A percentile compares a stretch with the other conserved stretches of the same genome.
These are phyloP conservation scores for Ophioderma brevispina DNA, from an alignment of 35 echinoderm and acorn worm genomes.

Conservation along the genomic window DNA sequence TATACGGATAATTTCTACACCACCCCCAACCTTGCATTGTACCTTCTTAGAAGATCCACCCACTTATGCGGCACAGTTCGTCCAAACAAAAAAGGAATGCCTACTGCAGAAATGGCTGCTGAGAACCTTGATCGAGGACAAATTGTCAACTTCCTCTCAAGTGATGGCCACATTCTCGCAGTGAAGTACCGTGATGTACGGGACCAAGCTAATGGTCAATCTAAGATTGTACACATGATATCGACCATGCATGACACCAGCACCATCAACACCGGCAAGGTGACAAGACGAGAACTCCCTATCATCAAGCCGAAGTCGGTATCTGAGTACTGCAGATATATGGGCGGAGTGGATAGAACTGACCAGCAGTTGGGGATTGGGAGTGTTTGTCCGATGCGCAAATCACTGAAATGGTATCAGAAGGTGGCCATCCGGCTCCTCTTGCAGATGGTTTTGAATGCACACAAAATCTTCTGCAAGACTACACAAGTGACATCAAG, in stretches of 20 bases:
- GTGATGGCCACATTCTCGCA: not conserved
- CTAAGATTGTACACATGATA: constrained; percentile 48
- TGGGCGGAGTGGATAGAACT: constrained; percentile 39
- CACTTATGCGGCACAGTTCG: constrained; percentile 15
- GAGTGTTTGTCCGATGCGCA: constrained; percentile 15
- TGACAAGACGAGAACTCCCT: not conserved
- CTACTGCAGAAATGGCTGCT: not conserved
- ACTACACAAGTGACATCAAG: not conserved
- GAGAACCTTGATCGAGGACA: constrained; percentile 22
- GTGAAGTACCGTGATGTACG: constrained; percentile 32
- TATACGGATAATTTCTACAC: constrained; percentile 39
- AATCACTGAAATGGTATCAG: constrained; percentile 45
- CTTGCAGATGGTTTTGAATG: constrained; percentile 39
- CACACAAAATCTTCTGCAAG: not conserved
- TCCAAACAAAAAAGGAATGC: constrained; percentile 7
- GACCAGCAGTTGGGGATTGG: constrained; percentile 11
- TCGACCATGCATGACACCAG: constrained; percentile 23
- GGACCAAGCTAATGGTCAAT: not conserved
- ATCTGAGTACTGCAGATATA: constrained; percentile 7
- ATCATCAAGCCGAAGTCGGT: constrained; percentile 46
- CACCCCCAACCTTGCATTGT: constrained; percentile 7
- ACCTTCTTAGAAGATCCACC: constrained; percentile 6
- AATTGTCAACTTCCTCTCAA: constrained; percentile 8
- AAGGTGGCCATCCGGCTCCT: too few species aligned
- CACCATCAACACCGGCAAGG: constrained; percentile 19